Evolutionary conservation across 1,140 invertebrate genomes (phyloP), one percentile per base, ranked within the genome.

Genomic region (Bradynema listronoti): DNA sequence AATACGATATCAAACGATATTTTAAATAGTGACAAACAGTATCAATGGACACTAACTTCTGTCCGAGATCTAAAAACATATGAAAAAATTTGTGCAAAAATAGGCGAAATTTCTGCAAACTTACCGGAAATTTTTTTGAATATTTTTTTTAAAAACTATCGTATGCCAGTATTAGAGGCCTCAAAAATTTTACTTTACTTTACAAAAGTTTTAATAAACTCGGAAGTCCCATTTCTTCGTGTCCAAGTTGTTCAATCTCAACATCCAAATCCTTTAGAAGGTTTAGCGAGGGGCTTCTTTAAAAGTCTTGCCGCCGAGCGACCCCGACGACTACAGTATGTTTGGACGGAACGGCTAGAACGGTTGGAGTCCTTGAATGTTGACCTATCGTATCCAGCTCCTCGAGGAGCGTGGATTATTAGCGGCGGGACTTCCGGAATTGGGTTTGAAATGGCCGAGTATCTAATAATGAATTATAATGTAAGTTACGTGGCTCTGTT

Each of bases 231-330:
- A n/a, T n/a, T n/a, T n/a, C n/a, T n/a, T n/a, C n/a, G n/a, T n/a
- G n/a, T n/a, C n/a, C n/a, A n/a, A n/a, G n/a, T n/a, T n/a, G n/a
- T n/a, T n/a, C n/a, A n/a, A n/a, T n/a, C n/a, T n/a, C n/a, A n/a
- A n/a, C n/a, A n/a, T n/a, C n/a, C n/a, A n/a, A n/a, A n/a, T n/a
- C n/a, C 22, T 19, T 16, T 65, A 2, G 49, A 19, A 4, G 63
- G 32, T 4, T 25, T 68, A 1, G 67, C 52, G 19, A 24, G 19
- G 2, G 63, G 42, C 6, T 65, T 65, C 30, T 60, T 70, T 19
- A 65, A 65, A 43, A 69, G 66, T 39, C 56, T 65, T n/a, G 66
- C 22, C 1, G 63, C 50, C 14, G 63, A 65, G 50, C 58, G 67
- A n/a, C 36, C 39, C 19, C 46, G 30, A 9, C 16, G 30, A n/a